These are phyloP conservation scores for Bombylius discolor DNA, from an alignment of 2,888 invertebrate species.

Conservation along the genomic window DNA sequence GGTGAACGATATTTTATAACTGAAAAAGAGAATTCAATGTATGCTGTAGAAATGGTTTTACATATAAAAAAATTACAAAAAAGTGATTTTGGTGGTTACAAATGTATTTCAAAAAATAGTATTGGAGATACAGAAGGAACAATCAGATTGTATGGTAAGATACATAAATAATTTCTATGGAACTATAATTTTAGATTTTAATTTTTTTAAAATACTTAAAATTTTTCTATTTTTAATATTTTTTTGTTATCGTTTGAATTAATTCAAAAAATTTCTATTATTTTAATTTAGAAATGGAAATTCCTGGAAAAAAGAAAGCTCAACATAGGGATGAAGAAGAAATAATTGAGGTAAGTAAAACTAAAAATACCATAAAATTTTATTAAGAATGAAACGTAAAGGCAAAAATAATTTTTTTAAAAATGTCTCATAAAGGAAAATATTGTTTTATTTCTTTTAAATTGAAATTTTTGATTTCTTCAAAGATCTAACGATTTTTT, in stretches of 20 bases:
- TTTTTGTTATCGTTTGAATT: not conserved
- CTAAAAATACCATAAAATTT: too few species aligned
- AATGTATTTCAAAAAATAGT: slow-evolving; percentile 85
- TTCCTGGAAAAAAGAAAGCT: slow-evolving; percentile 32
- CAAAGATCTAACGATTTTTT: too few species aligned
- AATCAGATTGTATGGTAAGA: slow-evolving; percentile 77
- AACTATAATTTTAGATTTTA: not conserved
- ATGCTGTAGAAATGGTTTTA: slow-evolving; percentile 73
- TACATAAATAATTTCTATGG: not conserved
- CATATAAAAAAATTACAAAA: slow-evolving; percentile 61
- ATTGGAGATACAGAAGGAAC: slow-evolving; percentile 84
- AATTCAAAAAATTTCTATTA: not conserved
- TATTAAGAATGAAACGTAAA: too few species aligned
- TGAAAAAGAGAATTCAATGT: slow-evolving; percentile 66
- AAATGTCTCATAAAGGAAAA: not conserved
- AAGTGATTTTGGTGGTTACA: slow-evolving; percentile 73
- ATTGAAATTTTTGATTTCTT: too few species aligned
- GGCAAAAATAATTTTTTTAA: not conserved
- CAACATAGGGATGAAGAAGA: slow-evolving; percentile 39
- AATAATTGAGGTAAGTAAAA: slow-evolving; percentile 32
- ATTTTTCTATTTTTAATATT: not conserved
- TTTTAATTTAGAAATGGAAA: slow-evolving; percentile 26
- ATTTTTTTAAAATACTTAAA: not conserved
- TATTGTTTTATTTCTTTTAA: not conserved
- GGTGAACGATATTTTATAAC: slow-evolving; percentile 76